Base-by-base conservation (phyloP, 2,797 vertebrate genomes). In the Sebastolobus altivelis region DNA sequence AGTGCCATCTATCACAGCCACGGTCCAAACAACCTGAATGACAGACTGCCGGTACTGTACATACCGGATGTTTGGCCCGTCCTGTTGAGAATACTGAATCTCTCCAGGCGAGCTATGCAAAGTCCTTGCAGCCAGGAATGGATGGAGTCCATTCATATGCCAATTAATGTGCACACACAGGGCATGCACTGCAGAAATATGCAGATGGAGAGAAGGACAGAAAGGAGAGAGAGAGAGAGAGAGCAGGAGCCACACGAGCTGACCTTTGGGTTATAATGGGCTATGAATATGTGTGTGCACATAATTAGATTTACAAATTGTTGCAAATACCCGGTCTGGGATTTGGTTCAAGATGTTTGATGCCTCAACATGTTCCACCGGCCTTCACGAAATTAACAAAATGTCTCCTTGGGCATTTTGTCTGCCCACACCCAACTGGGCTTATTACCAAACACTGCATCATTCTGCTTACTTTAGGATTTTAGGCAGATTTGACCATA, bases 301-400 rank as follows among this genome's bases (percentile, higher is more conserved):
- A 65, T 82, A 85, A 89, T 87, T 83, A 84, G 75, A 82, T 83
- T 81, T 77, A 77, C 86, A 86, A 88, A 87, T 43, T 43, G 61
- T 75, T 81, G 46, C 79, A 84, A 83, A 87, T 74, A 56, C 71
- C 43, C 76, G 0, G 65, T 40, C 75, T 84, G 77, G 83, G 77
- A 88, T 62, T 89, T 49, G 1, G 4, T 67, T 80, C 56, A 72
- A 82, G 65, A 80, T 49, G 80, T 80, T 70, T 69, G 79, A 81
- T 75, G 77, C 75, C 78, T 72, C 79, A 54, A 80, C 74, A 69
- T 75, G 79, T 79, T 83, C 63, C 61, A 22, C 11, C 9, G 5
- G 35, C 71, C 78, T 74, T 72, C 38, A 18, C 49, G 54, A 63
- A 68, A 78, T 79, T 20, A 76, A 73, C 61, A 27, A 81, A 79